Base-by-base conservation (phyloP, 2,888 invertebrate genomes). In the Sceliomorpha sp. region DNA sequence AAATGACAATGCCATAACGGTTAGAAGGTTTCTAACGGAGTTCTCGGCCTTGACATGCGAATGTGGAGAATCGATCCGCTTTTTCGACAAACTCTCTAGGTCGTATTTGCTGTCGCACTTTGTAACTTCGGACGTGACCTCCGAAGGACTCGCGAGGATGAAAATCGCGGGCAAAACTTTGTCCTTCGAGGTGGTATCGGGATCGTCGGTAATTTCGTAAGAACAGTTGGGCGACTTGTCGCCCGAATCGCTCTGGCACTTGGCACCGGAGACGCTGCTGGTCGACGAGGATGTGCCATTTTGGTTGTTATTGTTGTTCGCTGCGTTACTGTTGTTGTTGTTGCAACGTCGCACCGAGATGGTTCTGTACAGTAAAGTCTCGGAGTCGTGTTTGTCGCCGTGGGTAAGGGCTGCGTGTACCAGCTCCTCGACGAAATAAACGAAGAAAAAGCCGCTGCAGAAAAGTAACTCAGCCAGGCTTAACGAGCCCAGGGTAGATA, bases 1-100 rank as follows among this genome's bases (percentile, higher is more conserved):
- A 70, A 93, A 92, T 29, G 92, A 92, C 3, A 93, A 81, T 0
- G 93, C 93, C 37, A 93, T 84, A 5, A 93, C 91, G 0, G 92
- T 91, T 37, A 93, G 83, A 2, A 93, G 87, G 26, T 91, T 92
- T 36, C 90, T 88, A 53, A 91, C 84, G 1, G 89, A 90, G 24
- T 89, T 89, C 20, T 91, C 77, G 1, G 74, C 62, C 51, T 72
- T 60, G 8, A 60, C 37, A 10, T 66, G 48, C n/a, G 70, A 34
- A 34, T 53, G 40, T 13, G 42, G 29, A 8, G 68, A 47, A 13
- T 51, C 66, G 31, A 51, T 58, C 1, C 6, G 44, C 26, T 37
- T 63, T 44, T 72, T 62, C 5, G 67, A 60, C 5, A 67, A 47
- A n/a, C 62, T 70, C 24, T 72, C 73, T 1, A 70, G 32, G 27